Evolutionary conservation across 1,140 invertebrate species (phyloP).

Genomic region (Armadillidium nasatum): DNA sequence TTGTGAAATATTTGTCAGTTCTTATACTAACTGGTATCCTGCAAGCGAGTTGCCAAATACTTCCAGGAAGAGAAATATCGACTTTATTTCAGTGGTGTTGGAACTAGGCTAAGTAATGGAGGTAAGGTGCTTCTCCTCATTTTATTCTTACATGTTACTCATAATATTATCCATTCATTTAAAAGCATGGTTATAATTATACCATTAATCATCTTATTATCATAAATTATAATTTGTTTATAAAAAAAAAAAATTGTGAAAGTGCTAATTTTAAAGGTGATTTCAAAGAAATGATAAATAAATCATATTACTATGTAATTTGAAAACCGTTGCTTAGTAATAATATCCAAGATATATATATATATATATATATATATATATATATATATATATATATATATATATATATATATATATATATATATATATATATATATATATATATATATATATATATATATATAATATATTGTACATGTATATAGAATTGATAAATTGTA

Average conservation of each 20-base stretch:
- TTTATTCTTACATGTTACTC: no score
- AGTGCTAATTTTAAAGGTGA: not conserved
- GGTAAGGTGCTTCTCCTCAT: not conserved
- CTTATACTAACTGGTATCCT: not conserved
- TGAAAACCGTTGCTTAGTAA: no score
- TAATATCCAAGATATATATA: not conserved
- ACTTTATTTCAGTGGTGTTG: not conserved
- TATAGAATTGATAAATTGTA: no score
- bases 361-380: constrained; percentile 15
- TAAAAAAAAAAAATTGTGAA: not conserved
- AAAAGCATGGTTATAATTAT: no score
- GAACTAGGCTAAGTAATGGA: constrained; percentile 5
- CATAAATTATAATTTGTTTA: no score
- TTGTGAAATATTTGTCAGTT: not conserved
- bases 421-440: not conserved
- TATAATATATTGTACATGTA: not conserved
- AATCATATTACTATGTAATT: not conserved
- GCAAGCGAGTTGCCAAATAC: not conserved
- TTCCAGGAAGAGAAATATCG: not conserved
- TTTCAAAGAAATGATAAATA: not conserved
- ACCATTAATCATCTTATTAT: no score
- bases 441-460: not conserved
- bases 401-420: constrained; percentile 4
- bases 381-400: constrained; percentile 1
- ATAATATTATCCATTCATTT: no score